Conservation (phyloP, 2,113 vertebrate species). For the Willisornis vidua region DNA sequence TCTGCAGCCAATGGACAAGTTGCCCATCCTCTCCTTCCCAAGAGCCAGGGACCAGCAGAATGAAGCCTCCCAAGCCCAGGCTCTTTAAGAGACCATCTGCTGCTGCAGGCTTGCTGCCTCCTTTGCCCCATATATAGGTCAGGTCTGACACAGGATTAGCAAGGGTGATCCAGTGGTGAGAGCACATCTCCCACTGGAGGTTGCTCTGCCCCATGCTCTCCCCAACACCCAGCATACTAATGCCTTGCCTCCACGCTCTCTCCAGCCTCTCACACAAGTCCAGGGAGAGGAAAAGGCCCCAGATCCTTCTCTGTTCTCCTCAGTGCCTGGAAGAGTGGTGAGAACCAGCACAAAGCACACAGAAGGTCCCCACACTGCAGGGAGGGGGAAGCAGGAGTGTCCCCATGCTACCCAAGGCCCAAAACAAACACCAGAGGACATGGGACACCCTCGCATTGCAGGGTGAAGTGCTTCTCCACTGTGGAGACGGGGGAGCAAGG, state of each 20-base stretch:
- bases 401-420: background rate
- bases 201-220: background rate
- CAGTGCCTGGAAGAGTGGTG: background rate
- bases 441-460: background rate
- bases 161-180: background rate
- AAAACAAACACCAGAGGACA: background rate
- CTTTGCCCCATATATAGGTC: conserved; percentile 61
- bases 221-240: fast-evolving
- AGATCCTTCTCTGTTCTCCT: background rate
- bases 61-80: background rate
- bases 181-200: background rate
- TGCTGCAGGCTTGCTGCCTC: conserved; percentile 8
- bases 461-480: background rate
- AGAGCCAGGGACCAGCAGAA: background rate
- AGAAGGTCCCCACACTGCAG: background rate
- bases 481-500: background rate
- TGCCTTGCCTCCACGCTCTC: background rate
- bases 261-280: background rate
- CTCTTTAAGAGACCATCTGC: conserved; percentile 57
- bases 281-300: background rate
- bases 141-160: conserved; percentile 57
- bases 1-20: background rate
- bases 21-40: background rate
- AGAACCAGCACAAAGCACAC: background rate
- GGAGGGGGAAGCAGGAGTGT: background rate